A percentile compares a stretch with the other conserved stretches of the same genome.
Evolutionary conservation across 2,888 invertebrate species (phyloP).

Genomic region (Heliothis peltigera): DNA sequence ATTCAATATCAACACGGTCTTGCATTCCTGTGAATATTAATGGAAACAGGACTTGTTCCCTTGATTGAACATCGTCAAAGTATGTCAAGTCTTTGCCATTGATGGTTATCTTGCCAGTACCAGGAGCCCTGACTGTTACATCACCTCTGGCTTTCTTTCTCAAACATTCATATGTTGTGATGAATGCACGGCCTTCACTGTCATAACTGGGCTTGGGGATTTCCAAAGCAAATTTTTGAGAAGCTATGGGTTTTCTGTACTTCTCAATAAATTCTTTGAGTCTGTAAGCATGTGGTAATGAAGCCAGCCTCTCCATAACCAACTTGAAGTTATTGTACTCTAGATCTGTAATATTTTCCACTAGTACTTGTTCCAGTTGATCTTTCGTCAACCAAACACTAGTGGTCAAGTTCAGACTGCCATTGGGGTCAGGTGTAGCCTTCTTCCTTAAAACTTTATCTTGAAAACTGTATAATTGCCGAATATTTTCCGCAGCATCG

Average conservation of each 20-base stretch:
- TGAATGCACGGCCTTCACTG: constrained; percentile 92
- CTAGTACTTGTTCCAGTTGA: constrained; percentile 91
- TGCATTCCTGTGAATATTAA: constrained; percentile 94
- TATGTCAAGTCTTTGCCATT: constrained; percentile 95
- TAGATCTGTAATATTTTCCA: constrained; percentile 92
- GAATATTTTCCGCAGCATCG: constrained; percentile 93
- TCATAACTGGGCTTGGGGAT: constrained; percentile 93
- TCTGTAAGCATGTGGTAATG: constrained; percentile 93
- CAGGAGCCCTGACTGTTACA: constrained; percentile 95
- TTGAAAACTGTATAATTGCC: constrained; percentile 92
- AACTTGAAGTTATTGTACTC: constrained; percentile 93
- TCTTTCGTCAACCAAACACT: constrained; percentile 91
- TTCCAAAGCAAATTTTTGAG: constrained; percentile 90
- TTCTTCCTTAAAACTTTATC: constrained; percentile 92
- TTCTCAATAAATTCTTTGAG: constrained; percentile 93
- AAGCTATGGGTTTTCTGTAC: constrained; percentile 91
- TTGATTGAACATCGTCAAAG: constrained; percentile 92
- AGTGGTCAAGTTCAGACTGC: constrained; percentile 81
- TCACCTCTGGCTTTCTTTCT: constrained; percentile 93
- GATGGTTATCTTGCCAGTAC: constrained; percentile 95
- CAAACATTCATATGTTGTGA: constrained; percentile 93
- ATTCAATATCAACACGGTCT: constrained; percentile 95
- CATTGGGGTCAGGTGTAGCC: constrained; percentile 90
- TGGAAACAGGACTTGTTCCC: constrained; percentile 96
- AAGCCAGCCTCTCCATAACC: constrained; percentile 92